These are phyloP conservation scores for Pseudococcus longispinus DNA, from an alignment of 2,888 invertebrate genomes.

Conservation along the genomic window DNA sequence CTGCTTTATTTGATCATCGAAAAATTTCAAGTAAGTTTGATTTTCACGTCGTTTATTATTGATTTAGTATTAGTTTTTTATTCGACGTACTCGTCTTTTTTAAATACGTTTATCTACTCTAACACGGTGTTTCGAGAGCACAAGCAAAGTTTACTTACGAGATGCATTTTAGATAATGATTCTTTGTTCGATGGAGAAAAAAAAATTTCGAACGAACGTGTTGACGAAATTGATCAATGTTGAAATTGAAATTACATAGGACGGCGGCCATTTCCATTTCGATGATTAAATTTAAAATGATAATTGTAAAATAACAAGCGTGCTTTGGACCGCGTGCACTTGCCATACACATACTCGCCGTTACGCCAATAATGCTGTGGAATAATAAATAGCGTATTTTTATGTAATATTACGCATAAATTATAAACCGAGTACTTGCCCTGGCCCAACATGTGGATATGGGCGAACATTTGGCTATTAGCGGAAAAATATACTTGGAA, in stretches of 20 bases:
- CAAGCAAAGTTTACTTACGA: too few relatives aligned
- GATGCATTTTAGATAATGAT: too few relatives aligned
- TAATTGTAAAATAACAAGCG: constrained; percentile 28
- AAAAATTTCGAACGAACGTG: neutral
- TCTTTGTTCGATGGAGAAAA: too few relatives aligned
- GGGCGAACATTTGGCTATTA: too few relatives aligned
- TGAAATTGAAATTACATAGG: neutral
- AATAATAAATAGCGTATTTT: constrained; percentile 20
- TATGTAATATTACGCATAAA: constrained; percentile 16
- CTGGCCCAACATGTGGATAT: neutral
- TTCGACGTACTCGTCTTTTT: neutral
- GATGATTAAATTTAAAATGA: constrained; percentile 20
- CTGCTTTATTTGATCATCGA: neutral
- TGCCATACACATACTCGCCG: neutral
- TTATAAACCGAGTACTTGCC: neutral
- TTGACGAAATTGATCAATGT: neutral
- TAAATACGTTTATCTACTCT: too few relatives aligned
- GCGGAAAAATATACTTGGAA: neutral
- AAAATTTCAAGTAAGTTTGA: neutral
- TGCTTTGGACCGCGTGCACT: neutral
- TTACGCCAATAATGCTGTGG: neutral
- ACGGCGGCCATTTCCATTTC: neutral
- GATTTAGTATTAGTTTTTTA: neutral
- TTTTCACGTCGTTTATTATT: neutral
- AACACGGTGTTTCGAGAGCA: too few relatives aligned